Percentiles rank a stretch among this genome's conserved stretches.
phyloP scores from a whole-genome alignment of 2,113 vertebrate genomes.

The Mugil cephalus region DNA sequence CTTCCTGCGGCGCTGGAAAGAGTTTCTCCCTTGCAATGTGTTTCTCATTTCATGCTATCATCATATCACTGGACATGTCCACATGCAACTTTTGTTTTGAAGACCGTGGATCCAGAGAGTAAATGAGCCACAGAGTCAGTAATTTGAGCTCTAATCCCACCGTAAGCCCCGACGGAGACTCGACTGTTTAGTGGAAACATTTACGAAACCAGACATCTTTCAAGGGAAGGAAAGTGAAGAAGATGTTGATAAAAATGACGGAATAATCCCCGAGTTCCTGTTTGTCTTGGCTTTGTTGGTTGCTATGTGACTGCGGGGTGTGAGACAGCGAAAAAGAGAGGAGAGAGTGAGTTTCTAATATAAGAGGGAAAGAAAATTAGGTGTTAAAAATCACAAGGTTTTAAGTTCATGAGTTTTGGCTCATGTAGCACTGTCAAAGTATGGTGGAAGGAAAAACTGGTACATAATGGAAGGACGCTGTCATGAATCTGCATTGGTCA shows the following conservation, averaged over 20 bases:
- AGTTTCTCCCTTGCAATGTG: slow-evolving; percentile 73
- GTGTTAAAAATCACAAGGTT: background rate
- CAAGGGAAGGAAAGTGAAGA: slow-evolving; percentile 54
- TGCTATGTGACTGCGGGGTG: slow-evolving; percentile 51
- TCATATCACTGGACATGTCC: slow-evolving; percentile 79
- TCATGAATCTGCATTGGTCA: background rate
- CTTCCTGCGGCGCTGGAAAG: slow-evolving; percentile 42
- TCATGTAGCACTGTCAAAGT: background rate
- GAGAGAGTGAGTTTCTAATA: background rate
- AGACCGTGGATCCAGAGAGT: slow-evolving; percentile 71
- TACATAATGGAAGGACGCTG: slow-evolving; percentile 7
- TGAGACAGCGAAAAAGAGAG: slow-evolving; percentile 4
- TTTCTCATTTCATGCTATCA: slow-evolving; percentile 81
- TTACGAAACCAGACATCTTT: slow-evolving; percentile 75
- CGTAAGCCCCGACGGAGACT: slow-evolving; percentile 65
- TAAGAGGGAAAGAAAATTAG: background rate
- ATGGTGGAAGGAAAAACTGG: background rate
- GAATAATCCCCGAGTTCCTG: slow-evolving; percentile 73
- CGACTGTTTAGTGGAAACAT: slow-evolving; percentile 78
- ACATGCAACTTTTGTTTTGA: slow-evolving; percentile 77
- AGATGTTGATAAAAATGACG: slow-evolving; percentile 73
- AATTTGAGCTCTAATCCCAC: slow-evolving; percentile 80
- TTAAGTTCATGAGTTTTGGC: background rate
- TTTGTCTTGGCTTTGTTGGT: slow-evolving; percentile 72
- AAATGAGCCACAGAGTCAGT: slow-evolving; percentile 81